Conservation (phyloP, 1,140 invertebrate species). For the Diorhabda carinulata region DNA sequence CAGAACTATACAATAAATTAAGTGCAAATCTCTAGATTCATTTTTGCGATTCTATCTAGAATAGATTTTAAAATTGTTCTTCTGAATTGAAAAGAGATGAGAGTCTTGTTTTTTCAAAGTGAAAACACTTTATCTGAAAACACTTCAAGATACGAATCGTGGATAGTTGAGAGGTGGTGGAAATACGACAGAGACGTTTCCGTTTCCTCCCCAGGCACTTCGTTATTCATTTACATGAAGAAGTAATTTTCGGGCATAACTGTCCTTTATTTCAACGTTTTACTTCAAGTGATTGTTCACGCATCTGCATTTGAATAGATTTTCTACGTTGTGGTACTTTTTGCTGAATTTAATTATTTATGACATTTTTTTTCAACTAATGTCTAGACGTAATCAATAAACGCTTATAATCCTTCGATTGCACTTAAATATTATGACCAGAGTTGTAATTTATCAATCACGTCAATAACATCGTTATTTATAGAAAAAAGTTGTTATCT, state of each 20-base stretch:
- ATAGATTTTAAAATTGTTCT: too few species aligned
- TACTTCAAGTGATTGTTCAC: not conserved
- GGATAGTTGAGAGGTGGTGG: not conserved
- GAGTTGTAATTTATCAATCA: too few species aligned
- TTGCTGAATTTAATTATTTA: too few species aligned
- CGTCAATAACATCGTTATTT: too few species aligned
- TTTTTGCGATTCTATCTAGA: too few species aligned
- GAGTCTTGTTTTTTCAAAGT: not conserved
- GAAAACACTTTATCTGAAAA: not conserved
- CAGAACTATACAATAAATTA: too few species aligned
- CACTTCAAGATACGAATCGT: not conserved
- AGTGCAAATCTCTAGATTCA: too few species aligned
- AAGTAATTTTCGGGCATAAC: not conserved
- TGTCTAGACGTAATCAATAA: too few species aligned
- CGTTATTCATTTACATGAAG: conserved; percentile 1
- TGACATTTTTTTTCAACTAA: too few species aligned
- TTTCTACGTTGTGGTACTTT: not conserved
- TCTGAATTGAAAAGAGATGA: not conserved
- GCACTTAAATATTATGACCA: too few species aligned
- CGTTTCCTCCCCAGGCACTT: not conserved
- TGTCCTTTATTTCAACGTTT: not conserved
- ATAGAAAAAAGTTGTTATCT: too few species aligned
- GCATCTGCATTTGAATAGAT: not conserved
- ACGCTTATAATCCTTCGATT: too few species aligned
- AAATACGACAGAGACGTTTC: conserved; percentile 1